Evolutionary conservation across 2,888 invertebrate genomes (phyloP).

Genomic region (Pyrgus malvae): DNA sequence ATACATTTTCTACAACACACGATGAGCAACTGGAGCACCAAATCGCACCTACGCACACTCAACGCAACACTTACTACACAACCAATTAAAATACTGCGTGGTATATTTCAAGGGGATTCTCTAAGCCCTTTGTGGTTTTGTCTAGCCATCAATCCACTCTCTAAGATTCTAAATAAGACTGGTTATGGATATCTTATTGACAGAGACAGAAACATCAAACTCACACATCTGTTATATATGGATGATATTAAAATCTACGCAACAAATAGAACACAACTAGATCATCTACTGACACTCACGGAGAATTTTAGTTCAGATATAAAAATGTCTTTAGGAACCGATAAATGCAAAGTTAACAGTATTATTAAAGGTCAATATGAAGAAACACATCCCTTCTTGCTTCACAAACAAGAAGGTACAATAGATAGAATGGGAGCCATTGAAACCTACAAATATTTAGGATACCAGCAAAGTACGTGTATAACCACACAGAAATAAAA

Average conservation of each 20-base stretch:
- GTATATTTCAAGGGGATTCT: constrained; percentile 26
- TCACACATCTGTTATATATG: constrained; percentile 1
- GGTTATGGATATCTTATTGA: background rate
- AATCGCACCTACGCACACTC: background rate
- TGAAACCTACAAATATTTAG: constrained; percentile 24
- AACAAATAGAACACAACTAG: constrained; percentile 19
- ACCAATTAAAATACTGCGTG: constrained; percentile 3
- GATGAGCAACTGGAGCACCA: constrained; percentile 6
- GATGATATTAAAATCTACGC: background rate
- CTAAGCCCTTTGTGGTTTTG: no score
- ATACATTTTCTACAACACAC: constrained; percentile 4
- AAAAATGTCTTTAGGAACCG: constrained; percentile 13
- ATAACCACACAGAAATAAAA: constrained; percentile 22
- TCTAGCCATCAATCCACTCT: no score
- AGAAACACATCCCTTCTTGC: background rate
- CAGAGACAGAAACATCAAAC: background rate
- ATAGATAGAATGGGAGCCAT: constrained; percentile 7
- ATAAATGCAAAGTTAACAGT: constrained; percentile 14
- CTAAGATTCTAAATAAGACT: constrained; percentile 6
- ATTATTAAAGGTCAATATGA: constrained; percentile 11
- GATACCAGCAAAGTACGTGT: constrained; percentile 5
- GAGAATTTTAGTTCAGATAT: constrained; percentile 3
- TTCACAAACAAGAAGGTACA: background rate
- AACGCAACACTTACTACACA: background rate
- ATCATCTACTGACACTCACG: constrained; percentile 6